Percentiles rank a stretch among this genome's conserved stretches.
Conservation (phyloP, 2,888 invertebrate genomes). For the Harmothoe impar region DNA sequence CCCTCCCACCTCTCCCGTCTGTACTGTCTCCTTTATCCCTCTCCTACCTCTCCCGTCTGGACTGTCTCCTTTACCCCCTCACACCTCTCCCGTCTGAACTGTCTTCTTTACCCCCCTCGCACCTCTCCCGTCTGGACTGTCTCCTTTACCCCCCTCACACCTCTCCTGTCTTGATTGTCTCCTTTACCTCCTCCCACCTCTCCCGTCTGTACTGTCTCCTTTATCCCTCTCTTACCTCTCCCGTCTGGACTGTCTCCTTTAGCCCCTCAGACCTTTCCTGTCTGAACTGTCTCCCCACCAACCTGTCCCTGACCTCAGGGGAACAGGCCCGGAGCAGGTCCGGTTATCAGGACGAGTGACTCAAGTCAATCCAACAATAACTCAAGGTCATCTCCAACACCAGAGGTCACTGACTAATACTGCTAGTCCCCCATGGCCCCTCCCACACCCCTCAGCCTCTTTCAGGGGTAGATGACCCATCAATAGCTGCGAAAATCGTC, state of each 20-base stretch:
- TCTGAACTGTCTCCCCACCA: no score
- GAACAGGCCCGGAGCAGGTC: background rate
- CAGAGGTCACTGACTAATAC: constrained; percentile 20
- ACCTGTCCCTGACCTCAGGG: no score
- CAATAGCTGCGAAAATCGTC: background rate
- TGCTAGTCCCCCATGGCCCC: background rate
- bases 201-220: background rate
- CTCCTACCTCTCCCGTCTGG: background rate
- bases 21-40: no score
- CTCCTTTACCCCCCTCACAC: background rate
- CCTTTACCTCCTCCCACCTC: background rate
- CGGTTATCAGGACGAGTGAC: constrained; percentile 37
- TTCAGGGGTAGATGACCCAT: background rate
- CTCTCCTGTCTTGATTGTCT: background rate
- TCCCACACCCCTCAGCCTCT: background rate
- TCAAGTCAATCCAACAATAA: constrained; percentile 35
- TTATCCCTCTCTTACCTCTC: background rate
- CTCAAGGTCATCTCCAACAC: constrained; percentile 12
- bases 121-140: no score
- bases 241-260: background rate
- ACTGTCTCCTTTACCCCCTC: background rate
- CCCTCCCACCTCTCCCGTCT: no score
- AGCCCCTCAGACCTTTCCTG: background rate
- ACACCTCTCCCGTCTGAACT: no score
- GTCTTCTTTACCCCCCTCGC: no score